Conservation (phyloP, 2,113 vertebrate species). For the Myocastor coypus region DNA sequence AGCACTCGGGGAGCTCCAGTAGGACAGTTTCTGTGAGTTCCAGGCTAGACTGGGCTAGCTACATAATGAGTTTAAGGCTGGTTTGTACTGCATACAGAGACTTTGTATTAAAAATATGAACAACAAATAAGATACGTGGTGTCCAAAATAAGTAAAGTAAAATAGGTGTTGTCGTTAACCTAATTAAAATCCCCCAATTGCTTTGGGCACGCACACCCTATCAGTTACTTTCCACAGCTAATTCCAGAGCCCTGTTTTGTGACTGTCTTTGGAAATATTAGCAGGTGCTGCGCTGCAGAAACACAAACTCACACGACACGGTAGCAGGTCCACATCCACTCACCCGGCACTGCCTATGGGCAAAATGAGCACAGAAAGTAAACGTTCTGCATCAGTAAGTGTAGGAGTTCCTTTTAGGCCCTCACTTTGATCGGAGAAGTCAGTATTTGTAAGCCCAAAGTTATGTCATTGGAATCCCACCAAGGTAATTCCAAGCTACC, state of each 20-base stretch:
- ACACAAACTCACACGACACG: background rate
- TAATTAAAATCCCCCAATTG: background rate
- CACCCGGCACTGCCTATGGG: background rate
- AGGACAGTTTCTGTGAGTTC: background rate
- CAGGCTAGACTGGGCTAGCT: background rate
- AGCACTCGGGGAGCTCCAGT: too few species aligned
- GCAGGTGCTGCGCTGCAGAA: background rate
- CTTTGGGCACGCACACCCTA: background rate
- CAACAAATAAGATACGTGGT: background rate
- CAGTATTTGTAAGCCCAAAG: too few species aligned
- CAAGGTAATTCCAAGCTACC: too few species aligned
- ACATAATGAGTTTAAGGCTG: background rate
- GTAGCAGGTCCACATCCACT: background rate
- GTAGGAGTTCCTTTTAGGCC: too few species aligned
- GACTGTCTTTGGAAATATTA: background rate
- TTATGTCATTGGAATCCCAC: too few species aligned
- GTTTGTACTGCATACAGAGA: background rate
- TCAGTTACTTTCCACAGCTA: background rate
- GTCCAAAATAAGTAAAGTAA: background rate
- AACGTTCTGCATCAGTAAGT: too few species aligned
- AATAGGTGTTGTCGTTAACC: background rate
- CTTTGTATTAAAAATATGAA: background rate
- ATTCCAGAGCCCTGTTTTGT: background rate
- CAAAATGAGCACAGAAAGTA: background rate
- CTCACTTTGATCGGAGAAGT: too few species aligned